Percentiles rank a stretch among this genome's conserved stretches.
Evolutionary conservation across 2,888 invertebrate genomes (phyloP).

Genomic region (Flexamia atlantica): DNA sequence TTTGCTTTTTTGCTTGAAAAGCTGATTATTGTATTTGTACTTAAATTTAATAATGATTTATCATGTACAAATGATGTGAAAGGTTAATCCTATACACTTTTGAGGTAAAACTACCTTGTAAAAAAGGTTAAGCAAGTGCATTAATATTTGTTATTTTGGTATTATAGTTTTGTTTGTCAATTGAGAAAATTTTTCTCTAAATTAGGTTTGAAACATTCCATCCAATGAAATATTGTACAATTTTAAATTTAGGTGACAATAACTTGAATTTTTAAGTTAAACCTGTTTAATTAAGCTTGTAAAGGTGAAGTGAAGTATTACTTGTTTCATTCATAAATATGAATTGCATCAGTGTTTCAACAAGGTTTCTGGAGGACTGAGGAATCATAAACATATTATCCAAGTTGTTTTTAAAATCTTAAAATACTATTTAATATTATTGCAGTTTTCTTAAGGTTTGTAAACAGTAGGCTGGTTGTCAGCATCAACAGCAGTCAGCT

Average conservation of each 20-base stretch:
- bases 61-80: neutral
- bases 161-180: neutral
- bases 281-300: too few relatives aligned
- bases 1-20: constrained; percentile 29
- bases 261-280: neutral
- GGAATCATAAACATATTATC: too few relatives aligned
- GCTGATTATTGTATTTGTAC: neutral
- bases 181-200: neutral
- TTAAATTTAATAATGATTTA: neutral
- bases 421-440: too few relatives aligned
- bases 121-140: neutral
- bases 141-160: constrained; percentile 1
- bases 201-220: constrained; percentile 11
- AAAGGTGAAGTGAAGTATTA: too few relatives aligned
- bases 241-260: constrained; percentile 4
- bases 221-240: neutral
- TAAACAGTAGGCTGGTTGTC: too few relatives aligned
- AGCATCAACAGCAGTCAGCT: too few relatives aligned
- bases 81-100: neutral
- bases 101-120: neutral
- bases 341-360: too few relatives aligned
- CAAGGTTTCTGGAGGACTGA: too few relatives aligned
- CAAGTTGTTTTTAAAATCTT: too few relatives aligned
- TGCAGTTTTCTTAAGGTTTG: too few relatives aligned
- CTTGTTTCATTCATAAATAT: too few relatives aligned